These are phyloP conservation scores for Apamea crenata DNA, from an alignment of 2,888 invertebrate species.

Conservation along the genomic window DNA sequence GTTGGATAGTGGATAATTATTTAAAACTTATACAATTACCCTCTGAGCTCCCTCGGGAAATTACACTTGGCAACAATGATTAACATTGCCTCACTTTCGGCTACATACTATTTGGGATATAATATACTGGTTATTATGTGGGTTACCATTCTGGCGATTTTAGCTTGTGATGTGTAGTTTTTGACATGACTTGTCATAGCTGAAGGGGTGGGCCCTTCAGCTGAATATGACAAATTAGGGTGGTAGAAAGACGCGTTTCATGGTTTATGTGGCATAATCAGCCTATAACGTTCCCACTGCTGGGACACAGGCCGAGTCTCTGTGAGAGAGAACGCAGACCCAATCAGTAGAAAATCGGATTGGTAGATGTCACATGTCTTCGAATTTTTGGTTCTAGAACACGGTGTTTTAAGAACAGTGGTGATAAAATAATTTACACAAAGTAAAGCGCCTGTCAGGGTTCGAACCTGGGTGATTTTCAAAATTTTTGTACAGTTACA, in stretches of 20 bases:
- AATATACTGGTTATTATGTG: neutral
- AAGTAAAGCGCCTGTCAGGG: too few relatives aligned
- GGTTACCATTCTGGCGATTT: slow-evolving; percentile 16
- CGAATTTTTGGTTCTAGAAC: too few relatives aligned
- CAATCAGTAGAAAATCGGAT: too few relatives aligned
- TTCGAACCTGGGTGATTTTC: too few relatives aligned
- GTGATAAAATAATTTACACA: too few relatives aligned
- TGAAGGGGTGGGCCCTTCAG: neutral
- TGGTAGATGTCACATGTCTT: too few relatives aligned
- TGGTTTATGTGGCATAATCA: too few relatives aligned
- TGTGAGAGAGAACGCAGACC: too few relatives aligned
- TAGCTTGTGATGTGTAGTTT: neutral
- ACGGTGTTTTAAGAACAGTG: too few relatives aligned
- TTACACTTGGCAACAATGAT: slow-evolving; percentile 67
- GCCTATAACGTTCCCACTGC: too few relatives aligned
- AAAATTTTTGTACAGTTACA: too few relatives aligned
- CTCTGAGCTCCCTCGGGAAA: slow-evolving; percentile 68
- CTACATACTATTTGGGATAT: slow-evolving; percentile 25
- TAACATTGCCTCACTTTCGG: slow-evolving; percentile 41
- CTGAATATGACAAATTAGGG: neutral
- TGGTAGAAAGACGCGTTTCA: neutral
- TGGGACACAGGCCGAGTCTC: too few relatives aligned
- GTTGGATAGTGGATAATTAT: slow-evolving; percentile 69
- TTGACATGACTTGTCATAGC: neutral
- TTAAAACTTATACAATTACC: slow-evolving; percentile 71